Evolutionary conservation across 1,140 invertebrate species (phyloP).

Genomic region (Drosophila orosa): DNA sequence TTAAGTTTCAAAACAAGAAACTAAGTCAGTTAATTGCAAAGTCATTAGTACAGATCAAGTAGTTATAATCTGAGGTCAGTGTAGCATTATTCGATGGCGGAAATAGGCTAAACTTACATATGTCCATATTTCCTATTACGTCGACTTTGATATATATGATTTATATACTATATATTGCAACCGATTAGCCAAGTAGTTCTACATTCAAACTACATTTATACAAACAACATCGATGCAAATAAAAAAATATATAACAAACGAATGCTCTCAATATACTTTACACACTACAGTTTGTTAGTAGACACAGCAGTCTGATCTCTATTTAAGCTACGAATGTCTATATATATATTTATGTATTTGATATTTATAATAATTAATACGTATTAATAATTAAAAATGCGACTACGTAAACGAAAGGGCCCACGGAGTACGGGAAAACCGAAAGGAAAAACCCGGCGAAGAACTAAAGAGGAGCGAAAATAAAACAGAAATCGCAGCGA

Average conservation of each 20-base stretch:
- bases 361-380: neutral
- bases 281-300: slow-evolving; percentile 49
- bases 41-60: slow-evolving; percentile 1
- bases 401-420: slow-evolving; percentile 21
- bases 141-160: neutral
- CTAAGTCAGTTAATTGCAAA: neutral
- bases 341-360: neutral
- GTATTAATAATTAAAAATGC: slow-evolving; percentile 12
- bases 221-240: slow-evolving; percentile 61
- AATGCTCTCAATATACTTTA: slow-evolving; percentile 28
- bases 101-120: slow-evolving; percentile 8
- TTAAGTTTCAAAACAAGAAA: neutral
- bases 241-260: slow-evolving; percentile 18
- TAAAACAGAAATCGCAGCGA: slow-evolving; percentile 19
- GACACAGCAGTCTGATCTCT: slow-evolving; percentile 33
- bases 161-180: slow-evolving; percentile 3
- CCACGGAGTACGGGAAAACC: slow-evolving; percentile 1
- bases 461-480: neutral
- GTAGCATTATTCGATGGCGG: slow-evolving; percentile 3
- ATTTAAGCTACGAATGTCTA: slow-evolving; percentile 12
- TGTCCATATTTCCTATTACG: neutral
- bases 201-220: slow-evolving; percentile 57
- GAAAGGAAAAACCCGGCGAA: slow-evolving; percentile 4
- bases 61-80: slow-evolving; percentile 8
- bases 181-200: slow-evolving; percentile 19